Percentiles rank a stretch among this genome's conserved stretches.
Conservation (phyloP, 1,140 invertebrate species). For the Mactra quadrangularis region DNA sequence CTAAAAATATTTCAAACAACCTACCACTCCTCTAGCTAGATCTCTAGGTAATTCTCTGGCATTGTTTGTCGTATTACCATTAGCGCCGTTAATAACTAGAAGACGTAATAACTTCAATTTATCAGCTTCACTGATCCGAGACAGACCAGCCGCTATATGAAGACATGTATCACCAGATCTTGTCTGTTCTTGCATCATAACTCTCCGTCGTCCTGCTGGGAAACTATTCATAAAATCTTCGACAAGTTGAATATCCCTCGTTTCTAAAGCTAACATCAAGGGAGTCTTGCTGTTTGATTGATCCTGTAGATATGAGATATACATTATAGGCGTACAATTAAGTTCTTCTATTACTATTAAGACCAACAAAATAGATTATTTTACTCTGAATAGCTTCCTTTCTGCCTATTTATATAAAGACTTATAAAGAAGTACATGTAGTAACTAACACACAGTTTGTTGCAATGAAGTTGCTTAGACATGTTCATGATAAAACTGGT, state of each 20-base stretch:
- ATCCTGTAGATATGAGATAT: conserved; percentile 46
- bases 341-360: too few species aligned
- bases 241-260: conserved; percentile 36
- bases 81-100: conserved; percentile 51
- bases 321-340: too few species aligned
- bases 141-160: conserved; percentile 50
- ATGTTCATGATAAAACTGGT: too few species aligned
- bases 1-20: too few species aligned
- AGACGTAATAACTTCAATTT: conserved; percentile 36
- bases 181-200: conserved; percentile 43
- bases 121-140: conserved; percentile 20
- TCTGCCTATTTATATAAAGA: too few species aligned
- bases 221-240: conserved; percentile 32
- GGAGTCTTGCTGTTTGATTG: conserved; percentile 50
- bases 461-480: too few species aligned
- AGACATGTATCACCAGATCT: conserved; percentile 53
- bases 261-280: conserved; percentile 49
- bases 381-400: too few species aligned
- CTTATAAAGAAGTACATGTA: too few species aligned
- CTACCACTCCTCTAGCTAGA: conserved; percentile 46
- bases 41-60: conserved; percentile 52
- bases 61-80: conserved; percentile 52
- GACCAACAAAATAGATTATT: too few species aligned
- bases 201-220: conserved; percentile 18
- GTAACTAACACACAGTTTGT: too few species aligned